These are phyloP conservation scores for Campoletis sonorensis DNA, from an alignment of 1,140 invertebrate species.

Conservation along the genomic window DNA sequence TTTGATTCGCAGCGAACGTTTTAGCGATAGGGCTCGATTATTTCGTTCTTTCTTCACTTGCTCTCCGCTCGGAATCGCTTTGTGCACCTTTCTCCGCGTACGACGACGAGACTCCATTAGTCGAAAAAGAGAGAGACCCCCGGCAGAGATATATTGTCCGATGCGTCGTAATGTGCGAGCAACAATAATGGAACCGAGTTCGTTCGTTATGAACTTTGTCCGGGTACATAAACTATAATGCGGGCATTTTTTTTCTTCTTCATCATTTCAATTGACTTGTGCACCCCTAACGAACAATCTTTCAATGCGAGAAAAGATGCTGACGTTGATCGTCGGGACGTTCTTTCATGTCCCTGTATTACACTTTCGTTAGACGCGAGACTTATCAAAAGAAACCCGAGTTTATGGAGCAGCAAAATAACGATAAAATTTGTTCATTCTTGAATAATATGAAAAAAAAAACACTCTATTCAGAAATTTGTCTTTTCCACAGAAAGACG, in stretches of 20 bases:
- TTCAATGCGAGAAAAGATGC: constrained; percentile 39
- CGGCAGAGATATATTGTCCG: constrained; percentile 28
- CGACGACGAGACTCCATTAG: constrained; percentile 20
- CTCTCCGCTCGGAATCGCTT: constrained; percentile 6
- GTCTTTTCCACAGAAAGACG: too few species aligned
- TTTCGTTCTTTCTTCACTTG: constrained; percentile 26
- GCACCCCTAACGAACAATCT: background rate
- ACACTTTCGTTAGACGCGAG: background rate
- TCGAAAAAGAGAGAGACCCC: constrained; percentile 20
- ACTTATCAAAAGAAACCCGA: constrained; percentile 18
- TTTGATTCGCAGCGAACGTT: background rate
- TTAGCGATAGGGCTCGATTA: background rate
- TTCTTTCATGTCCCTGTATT: background rate
- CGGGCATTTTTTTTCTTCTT: constrained; percentile 38
- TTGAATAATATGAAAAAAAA: too few species aligned
- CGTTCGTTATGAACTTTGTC: constrained; percentile 26
- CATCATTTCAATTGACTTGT: constrained; percentile 36
- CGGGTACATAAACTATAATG: background rate
- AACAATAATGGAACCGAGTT: constrained; percentile 40
- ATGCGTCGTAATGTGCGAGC: background rate
- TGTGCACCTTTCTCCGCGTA: constrained; percentile 14
- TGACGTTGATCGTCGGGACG: constrained; percentile 15
- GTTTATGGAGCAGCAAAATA: too few species aligned
- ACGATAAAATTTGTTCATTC: too few species aligned
- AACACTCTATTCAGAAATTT: too few species aligned